A percentile compares a stretch with the other conserved stretches of the same genome.
Evolutionary conservation across 1,140 invertebrate genomes (phyloP).

Genomic region (Dreissena polymorpha): DNA sequence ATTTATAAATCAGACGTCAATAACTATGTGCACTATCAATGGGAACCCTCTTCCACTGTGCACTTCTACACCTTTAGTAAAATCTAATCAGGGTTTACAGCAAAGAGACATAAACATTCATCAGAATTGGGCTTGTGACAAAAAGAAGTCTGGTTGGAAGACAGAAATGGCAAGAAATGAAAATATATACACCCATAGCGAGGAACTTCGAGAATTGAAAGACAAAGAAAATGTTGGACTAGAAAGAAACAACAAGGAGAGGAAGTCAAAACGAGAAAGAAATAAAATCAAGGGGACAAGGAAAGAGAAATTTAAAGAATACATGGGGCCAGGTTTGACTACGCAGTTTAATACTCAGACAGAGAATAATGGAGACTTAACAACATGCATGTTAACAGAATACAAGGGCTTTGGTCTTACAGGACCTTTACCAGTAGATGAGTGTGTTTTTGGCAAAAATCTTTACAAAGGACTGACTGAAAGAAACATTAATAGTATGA

Average conservation of each 20-base stretch:
- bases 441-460: not conserved
- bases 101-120: conserved; percentile 49
- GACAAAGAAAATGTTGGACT: not conserved
- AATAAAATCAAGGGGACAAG: conserved; percentile 44
- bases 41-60: conserved; percentile 26
- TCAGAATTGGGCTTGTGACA: not conserved
- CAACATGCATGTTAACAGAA: conserved; percentile 39
- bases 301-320: conserved; percentile 52
- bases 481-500: not conserved
- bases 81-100: conserved; percentile 14
- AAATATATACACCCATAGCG: not conserved
- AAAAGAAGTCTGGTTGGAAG: not conserved
- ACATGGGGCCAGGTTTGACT: conserved; percentile 49
- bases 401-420: conserved; percentile 50
- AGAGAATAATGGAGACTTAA: conserved; percentile 24
- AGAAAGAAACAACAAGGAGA: conserved; percentile 6
- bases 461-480: not conserved
- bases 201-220: conserved; percentile 1
- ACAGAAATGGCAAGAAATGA: not conserved
- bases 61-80: conserved; percentile 37
- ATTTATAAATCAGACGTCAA: not conserved
- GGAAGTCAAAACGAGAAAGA: conserved; percentile 38
- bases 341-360: conserved; percentile 1
- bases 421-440: conserved; percentile 35
- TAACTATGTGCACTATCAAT: not conserved